Base-by-base conservation (phyloP, 2,888 invertebrate species). In the Eupithecia dodoneata region DNA sequence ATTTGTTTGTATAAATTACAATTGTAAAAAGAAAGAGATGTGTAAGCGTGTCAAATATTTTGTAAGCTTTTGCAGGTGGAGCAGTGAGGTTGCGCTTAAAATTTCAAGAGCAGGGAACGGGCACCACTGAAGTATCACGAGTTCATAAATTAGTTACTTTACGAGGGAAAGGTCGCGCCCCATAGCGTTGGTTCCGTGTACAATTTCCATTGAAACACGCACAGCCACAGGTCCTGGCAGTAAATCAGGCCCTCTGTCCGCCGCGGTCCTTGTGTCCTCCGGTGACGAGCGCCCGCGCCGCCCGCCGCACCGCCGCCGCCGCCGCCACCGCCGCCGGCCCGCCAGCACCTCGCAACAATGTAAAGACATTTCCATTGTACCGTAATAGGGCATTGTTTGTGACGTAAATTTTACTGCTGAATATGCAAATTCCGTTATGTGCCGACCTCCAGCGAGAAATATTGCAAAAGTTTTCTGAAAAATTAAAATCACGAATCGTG, bases 311-410 rank as follows among this genome's bases (percentile, higher is more conserved):
- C 30, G 76, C 65, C 72, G 78, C 77, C 81, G 79, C 77, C 81
- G 80, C 79, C 79, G 78, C 83, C 80, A 79, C 82, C 80, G 78
- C 83, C 80, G 81, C 82, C 79, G n/a, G n/a, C n/a, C 77, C 81
- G 80, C 79, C 30, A 76, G 70, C 83, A 82, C 74, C 84, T 87
- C 89, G 90, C 89, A 91, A 93, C 93, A 93, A 92, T 92, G 92
- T 93, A 93, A 93, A 93, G 93, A 93, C 92, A 93, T 93, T 93
- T 90, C 91, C 91, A 93, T 93, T 93, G 92, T 93, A 90, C 90
- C 90, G 89, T 93, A 93, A 93, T 93, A 92, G 92, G 89, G 90
- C 91, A 93, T 93, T 93, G 93, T 93, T 94, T 94, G 92, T 93
- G 92, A 93, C 92, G 93, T 92, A 92, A 93, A 93, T 93, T 93